Conservation (phyloP, 37 sponge, comb jelly and placozoan genomes). For the Cladorhizidae sp. region DNA sequence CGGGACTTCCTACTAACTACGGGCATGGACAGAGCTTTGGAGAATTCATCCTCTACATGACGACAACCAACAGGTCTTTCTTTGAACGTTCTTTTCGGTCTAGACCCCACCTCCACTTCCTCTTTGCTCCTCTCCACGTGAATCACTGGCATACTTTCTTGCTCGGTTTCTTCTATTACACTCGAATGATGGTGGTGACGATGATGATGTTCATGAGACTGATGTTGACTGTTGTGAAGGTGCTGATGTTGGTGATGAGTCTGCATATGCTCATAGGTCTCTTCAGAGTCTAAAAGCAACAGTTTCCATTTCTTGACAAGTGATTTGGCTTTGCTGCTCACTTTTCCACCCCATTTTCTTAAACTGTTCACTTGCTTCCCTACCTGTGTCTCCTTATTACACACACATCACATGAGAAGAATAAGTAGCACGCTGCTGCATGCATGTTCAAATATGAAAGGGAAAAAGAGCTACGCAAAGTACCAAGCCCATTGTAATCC, state of each 20-base stretch:
- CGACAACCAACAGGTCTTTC: not conserved
- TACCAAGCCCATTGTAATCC: too few species aligned
- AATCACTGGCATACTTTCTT: not conserved
- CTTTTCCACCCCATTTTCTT: slow-evolving; percentile 32
- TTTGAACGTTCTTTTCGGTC: not conserved
- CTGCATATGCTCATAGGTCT: not conserved
- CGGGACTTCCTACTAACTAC: too few species aligned
- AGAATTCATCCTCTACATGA: slow-evolving; percentile 6
- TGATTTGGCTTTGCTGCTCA: slow-evolving; percentile 37
- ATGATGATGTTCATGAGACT: too few species aligned
- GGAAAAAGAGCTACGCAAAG: too few species aligned
- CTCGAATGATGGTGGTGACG: too few species aligned
- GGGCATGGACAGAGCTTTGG: not conserved
- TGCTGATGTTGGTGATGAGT: too few species aligned
- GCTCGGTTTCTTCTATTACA: too few species aligned
- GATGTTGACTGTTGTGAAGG: too few species aligned
- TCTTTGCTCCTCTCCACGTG: slow-evolving; percentile 1
- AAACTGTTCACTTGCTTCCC: slow-evolving; percentile 62
- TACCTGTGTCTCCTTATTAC: slow-evolving; percentile 35
- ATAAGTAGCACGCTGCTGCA: too few species aligned
- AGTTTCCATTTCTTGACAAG: slow-evolving; percentile 70
- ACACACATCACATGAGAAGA: not conserved
- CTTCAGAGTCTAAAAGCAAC: slow-evolving; percentile 25
- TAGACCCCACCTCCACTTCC: not conserved
- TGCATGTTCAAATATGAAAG: too few species aligned